Percentiles rank a stretch among this genome's conserved stretches.
These are phyloP conservation scores for Diogma glabrata DNA, from an alignment of 2,888 invertebrate species.

Conservation along the genomic window DNA sequence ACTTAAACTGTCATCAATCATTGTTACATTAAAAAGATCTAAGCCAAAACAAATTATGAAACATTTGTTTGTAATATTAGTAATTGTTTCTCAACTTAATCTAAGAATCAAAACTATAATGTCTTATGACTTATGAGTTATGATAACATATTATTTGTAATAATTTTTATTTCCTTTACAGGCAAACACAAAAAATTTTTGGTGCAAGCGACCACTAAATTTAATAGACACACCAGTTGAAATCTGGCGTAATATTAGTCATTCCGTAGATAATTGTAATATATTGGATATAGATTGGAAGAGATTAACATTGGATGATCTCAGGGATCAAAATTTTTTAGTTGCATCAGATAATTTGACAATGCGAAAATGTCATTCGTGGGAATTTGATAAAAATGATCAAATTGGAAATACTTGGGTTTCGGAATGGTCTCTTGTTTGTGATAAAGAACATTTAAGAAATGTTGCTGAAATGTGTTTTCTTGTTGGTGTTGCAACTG, in stretches of 20 bases:
- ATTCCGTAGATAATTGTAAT: constrained; percentile 47
- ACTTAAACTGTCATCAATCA: no score
- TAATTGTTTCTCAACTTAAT: no score
- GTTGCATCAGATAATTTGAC: constrained; percentile 30
- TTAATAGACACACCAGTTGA: constrained; percentile 42
- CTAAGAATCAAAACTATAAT: no score
- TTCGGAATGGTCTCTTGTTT: constrained; percentile 62
- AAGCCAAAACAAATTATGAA: no score
- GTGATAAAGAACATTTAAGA: constrained; percentile 54
- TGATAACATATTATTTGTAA: background rate
- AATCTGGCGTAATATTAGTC: constrained; percentile 55
- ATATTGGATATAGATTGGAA: constrained; percentile 41
- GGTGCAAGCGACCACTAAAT: constrained; percentile 54
- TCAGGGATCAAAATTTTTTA: constrained; percentile 24
- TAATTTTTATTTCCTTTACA: constrained; percentile 24
- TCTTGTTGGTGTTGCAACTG: constrained; percentile 62
- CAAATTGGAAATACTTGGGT: constrained; percentile 53
- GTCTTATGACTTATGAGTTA: background rate
- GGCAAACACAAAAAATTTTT: constrained; percentile 52
- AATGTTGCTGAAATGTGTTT: constrained; percentile 68
- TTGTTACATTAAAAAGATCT: no score
- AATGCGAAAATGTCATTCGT: constrained; percentile 43
- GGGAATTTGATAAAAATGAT: constrained; percentile 46
- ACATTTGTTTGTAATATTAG: no score
- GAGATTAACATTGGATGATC: constrained; percentile 25